These are phyloP conservation scores for Achroia grisella DNA, from an alignment of 1,140 invertebrate genomes.

Conservation along the genomic window DNA sequence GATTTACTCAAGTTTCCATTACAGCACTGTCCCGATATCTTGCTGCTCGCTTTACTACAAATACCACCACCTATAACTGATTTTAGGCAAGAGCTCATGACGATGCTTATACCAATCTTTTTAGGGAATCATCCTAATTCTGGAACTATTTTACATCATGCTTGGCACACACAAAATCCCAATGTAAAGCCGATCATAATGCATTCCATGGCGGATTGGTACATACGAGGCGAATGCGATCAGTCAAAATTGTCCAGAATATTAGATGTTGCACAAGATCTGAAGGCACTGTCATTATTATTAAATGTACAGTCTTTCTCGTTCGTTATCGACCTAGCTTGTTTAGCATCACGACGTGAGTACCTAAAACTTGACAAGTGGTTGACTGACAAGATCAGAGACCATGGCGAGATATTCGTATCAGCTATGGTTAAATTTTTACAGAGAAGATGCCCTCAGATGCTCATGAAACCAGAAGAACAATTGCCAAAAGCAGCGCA, in stretches of 20 bases:
- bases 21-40: slow-evolving; percentile 94
- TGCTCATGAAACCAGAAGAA: slow-evolving; percentile 87
- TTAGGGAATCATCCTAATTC: slow-evolving; percentile 96
- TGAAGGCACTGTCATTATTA: slow-evolving; percentile 95
- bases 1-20: slow-evolving; percentile 95
- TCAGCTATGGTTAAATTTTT: slow-evolving; percentile 89
- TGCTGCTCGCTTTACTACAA: slow-evolving; percentile 91
- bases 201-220: slow-evolving; percentile 98
- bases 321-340: slow-evolving; percentile 99
- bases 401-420: slow-evolving; percentile 93
- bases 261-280: slow-evolving; percentile 96
- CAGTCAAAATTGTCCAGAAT: slow-evolving; percentile 95
- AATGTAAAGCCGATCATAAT: slow-evolving; percentile 91
- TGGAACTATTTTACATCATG: slow-evolving; percentile 93
- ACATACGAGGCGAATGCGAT: slow-evolving; percentile 92
- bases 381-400: slow-evolving; percentile 96
- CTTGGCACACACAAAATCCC: slow-evolving; percentile 88
- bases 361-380: slow-evolving; percentile 99
- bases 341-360: slow-evolving; percentile 95
- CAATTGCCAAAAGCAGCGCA: slow-evolving; percentile 86
- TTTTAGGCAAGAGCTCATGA: slow-evolving; percentile 88
- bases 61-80: slow-evolving; percentile 84
- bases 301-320: slow-evolving; percentile 94
- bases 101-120: slow-evolving; percentile 91
- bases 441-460: slow-evolving; percentile 89